Evolutionary conservation across 2,797 vertebrate species (phyloP), one percentile per base, ranked within the genome.

Genomic region (Pangasius sanitwongsei): DNA sequence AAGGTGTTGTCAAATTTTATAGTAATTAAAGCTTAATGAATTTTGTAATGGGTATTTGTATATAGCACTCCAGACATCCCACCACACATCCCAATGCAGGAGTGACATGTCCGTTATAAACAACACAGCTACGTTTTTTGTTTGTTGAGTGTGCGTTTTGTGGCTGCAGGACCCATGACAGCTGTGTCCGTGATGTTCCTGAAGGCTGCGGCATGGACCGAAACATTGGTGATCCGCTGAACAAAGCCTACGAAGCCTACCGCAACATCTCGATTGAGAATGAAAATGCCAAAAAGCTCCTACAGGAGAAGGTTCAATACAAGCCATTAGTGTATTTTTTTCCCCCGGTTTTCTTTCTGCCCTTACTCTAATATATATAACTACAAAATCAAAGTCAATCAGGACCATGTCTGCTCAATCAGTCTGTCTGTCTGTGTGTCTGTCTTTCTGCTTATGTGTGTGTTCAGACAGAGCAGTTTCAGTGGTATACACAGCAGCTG

Each of bases 241-340:
- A 98, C 95, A 99, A 98, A 97, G 98, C 98, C 91, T 99, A 98
- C 3, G 99, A 99, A 96, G 98, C 98, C 89, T 99, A 97, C 95
- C 96, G 97, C 85, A 98, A 98, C 94, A 97, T 96, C 88, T 99
- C 97, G 93, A 97, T 99, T 93, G 98, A 99, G 88, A 98, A 97
- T 92, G 98, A 99, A 87, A 96, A 94, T 91, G 97, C 97, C 91
- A 94, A 97, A 92, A 98, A 96, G 94, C 96, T 98, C 87, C 95
- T 99, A 87, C 96, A 98, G 92, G 96, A 97, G 94, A 98, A 97
- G 97, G 98, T 99, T 18, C 23, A 61, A 11, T 34, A 18, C n/a
- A 83, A 50, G 41, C 25, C 31, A 44, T 34, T 28, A 12, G 16
- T 61, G 31, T 23, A 16, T 74, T 65, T 83, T 13, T 65, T 28